A percentile compares a stretch with the other conserved stretches of the same genome.
phyloP scores from a whole-genome alignment of 64 coral and sea anemone genomes.

The Orbicella faveolata region DNA sequence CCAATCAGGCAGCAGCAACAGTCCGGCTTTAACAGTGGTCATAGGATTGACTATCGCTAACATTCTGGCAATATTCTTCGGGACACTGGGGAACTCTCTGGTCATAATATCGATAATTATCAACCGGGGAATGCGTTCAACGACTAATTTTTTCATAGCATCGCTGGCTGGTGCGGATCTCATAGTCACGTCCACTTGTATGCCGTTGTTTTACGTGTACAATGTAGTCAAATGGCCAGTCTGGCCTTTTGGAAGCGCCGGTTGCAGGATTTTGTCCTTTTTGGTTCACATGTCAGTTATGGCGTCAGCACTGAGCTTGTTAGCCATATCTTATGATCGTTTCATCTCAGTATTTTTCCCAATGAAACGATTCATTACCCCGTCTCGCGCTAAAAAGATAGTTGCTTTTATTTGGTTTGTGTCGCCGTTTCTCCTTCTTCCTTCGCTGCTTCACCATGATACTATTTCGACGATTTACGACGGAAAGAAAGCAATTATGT shows the following conservation, averaged over 20 bases:
- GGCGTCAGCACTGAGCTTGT: constrained; percentile 79
- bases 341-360: constrained; percentile 73
- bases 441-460: constrained; percentile 74
- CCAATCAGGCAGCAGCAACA: neutral
- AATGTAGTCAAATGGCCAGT: constrained; percentile 72
- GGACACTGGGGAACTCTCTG: constrained; percentile 68
- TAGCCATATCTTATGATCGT: constrained; percentile 78
- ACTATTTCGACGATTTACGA: neutral
- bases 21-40: neutral
- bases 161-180: constrained; percentile 71
- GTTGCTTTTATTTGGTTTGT: constrained; percentile 71
- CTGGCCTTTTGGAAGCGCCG: constrained; percentile 69
- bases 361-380: constrained; percentile 63
- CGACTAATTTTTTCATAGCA: constrained; percentile 83
- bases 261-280: constrained; percentile 62
- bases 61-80: constrained; percentile 47
- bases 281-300: constrained; percentile 82
- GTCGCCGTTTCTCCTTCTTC: constrained; percentile 61
- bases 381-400: constrained; percentile 50
- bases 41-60: constrained; percentile 61
- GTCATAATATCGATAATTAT: constrained; percentile 72
- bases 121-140: constrained; percentile 77
- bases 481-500: constrained; percentile 37
- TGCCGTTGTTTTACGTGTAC: constrained; percentile 83
- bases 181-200: constrained; percentile 62